Percentiles rank a stretch among this genome's conserved stretches.
Conservation (phyloP, 1,140 invertebrate species). For the Oedothorax gibbosus region DNA sequence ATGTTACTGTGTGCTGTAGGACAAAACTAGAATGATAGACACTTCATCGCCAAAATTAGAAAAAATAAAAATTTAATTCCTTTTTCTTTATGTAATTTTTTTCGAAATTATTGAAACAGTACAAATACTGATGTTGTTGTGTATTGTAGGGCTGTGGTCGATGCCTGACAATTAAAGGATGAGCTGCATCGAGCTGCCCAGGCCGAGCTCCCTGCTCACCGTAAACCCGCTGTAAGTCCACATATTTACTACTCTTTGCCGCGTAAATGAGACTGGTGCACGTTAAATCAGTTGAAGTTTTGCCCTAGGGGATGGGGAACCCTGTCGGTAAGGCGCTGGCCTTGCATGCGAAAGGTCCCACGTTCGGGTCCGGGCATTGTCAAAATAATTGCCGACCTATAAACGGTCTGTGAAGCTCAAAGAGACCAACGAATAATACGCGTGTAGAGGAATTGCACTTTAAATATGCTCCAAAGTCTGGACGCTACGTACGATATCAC, state of each 20-base stretch:
- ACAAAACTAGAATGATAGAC: neutral
- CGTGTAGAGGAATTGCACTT: no score
- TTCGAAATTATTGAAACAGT: neutral
- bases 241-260: neutral
- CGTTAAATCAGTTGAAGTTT: neutral
- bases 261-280: neutral
- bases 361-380: neutral
- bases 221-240: slow-evolving; percentile 53
- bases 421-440: no score
- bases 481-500: no score
- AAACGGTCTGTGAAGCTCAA: neutral
- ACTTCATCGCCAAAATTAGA: neutral
- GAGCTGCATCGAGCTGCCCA: slow-evolving; percentile 55
- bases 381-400: neutral
- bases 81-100: neutral
- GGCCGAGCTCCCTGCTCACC: slow-evolving; percentile 49
- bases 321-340: neutral
- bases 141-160: slow-evolving; percentile 38
- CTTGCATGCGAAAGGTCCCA: neutral
- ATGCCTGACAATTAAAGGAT: slow-evolving; percentile 36
- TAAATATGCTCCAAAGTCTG: no score
- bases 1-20: no score
- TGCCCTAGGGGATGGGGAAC: neutral
- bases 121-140: slow-evolving; percentile 3
- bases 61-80: neutral